phyloP scores from a whole-genome alignment of 2,888 invertebrate species.

The Brachylomia viminalis region DNA sequence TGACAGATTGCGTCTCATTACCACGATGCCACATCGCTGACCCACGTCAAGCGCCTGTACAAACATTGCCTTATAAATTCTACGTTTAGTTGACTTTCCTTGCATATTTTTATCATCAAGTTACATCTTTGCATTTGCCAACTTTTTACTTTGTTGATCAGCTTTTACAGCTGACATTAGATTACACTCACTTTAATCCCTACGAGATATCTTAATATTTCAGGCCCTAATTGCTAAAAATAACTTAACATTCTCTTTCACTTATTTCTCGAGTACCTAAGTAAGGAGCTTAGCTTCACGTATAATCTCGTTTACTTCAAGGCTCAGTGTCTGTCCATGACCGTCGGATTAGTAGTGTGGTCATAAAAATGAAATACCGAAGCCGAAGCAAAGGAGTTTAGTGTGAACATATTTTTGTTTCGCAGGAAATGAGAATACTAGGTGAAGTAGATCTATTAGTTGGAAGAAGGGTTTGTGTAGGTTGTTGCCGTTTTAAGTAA shows the following conservation, averaged over 20 bases:
- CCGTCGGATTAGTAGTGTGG: slow-evolving; percentile 22
- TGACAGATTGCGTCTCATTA: not conserved
- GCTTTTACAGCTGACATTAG: not conserved
- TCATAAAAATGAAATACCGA: slow-evolving; percentile 5
- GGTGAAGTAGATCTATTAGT: not conserved
- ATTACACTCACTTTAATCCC: slow-evolving; percentile 1
- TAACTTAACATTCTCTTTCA: not conserved
- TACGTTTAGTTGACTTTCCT: too few relatives aligned
- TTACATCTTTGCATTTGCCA: not conserved
- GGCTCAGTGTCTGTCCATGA: slow-evolving; percentile 39
- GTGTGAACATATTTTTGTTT: slow-evolving; percentile 29
- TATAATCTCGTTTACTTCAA: slow-evolving; percentile 10
- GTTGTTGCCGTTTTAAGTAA: not conserved
- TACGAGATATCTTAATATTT: slow-evolving; percentile 15
- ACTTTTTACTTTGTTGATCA: not conserved
- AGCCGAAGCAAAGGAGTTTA: not conserved
- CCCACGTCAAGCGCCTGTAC: too few relatives aligned
- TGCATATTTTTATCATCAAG: not conserved
- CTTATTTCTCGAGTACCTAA: slow-evolving; percentile 20
- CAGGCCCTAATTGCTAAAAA: slow-evolving; percentile 26
- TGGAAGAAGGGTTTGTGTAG: not conserved
- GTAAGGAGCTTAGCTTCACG: slow-evolving; percentile 31
- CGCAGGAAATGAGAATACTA: slow-evolving; percentile 18
- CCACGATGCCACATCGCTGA: too few relatives aligned
- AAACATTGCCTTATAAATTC: not conserved